These are phyloP conservation scores for Mycteria americana DNA, from an alignment of 2,797 vertebrate genomes.

Conservation along the genomic window DNA sequence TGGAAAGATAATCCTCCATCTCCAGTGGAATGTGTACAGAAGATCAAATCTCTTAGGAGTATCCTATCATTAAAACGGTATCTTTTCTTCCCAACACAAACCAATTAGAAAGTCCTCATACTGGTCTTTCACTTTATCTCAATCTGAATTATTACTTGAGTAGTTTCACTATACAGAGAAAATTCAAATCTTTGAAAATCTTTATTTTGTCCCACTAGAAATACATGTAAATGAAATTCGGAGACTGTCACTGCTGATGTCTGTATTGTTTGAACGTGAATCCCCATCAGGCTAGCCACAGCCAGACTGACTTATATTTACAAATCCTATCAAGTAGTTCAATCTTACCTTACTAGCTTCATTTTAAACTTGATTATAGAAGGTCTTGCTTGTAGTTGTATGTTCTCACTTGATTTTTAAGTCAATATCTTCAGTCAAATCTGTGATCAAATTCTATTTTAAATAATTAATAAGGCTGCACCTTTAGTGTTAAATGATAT, in stretches of 20 bases:
- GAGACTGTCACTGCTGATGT: neutral
- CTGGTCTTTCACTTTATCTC: neutral
- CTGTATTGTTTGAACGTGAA: neutral
- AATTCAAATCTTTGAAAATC: neutral
- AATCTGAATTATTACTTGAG: neutral
- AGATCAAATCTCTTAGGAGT: neutral
- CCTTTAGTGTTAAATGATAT: neutral
- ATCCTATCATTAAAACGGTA: neutral
- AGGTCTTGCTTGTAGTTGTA: neutral
- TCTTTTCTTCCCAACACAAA: neutral
- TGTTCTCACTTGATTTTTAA: neutral
- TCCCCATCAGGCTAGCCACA: neutral
- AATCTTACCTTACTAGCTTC: neutral
- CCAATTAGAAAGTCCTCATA: neutral
- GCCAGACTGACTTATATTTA: neutral
- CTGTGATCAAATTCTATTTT: neutral
- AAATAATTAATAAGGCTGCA: neutral
- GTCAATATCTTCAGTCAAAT: neutral
- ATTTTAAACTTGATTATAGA: neutral
- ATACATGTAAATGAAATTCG: neutral
- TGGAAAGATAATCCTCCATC: conserved; percentile 1
- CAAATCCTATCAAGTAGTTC: neutral
- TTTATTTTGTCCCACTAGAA: neutral
- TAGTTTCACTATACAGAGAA: neutral
- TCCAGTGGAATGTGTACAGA: conserved; percentile 6